Evolutionary conservation across 2,888 invertebrate genomes (phyloP).

Genomic region (Drosophila barbarae): DNA sequence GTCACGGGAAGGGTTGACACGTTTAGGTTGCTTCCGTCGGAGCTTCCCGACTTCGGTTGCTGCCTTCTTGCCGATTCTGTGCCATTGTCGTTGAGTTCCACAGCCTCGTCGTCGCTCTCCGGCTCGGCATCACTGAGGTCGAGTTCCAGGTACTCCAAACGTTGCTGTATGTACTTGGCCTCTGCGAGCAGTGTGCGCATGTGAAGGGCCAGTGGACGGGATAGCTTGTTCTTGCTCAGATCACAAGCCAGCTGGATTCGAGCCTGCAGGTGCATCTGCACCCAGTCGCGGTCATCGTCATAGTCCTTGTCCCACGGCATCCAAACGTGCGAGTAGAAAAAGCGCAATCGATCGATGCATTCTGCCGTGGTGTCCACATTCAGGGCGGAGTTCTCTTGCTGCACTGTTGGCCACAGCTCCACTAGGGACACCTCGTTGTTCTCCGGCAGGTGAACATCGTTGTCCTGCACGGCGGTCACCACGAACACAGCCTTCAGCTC

Average conservation of each 20-base stretch:
- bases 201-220: constrained; percentile 81
- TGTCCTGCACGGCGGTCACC: constrained; percentile 82
- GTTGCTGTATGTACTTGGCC: constrained; percentile 81
- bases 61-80: constrained; percentile 48
- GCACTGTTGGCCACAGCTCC: constrained; percentile 82
- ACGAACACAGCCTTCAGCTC: constrained; percentile 81
- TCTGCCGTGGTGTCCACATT: constrained; percentile 82
- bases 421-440: constrained; percentile 81
- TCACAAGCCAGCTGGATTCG: constrained; percentile 83
- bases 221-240: constrained; percentile 81
- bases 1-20: constrained; percentile 79
- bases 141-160: constrained; percentile 80
- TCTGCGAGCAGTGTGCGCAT: constrained; percentile 81
- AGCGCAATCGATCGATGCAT: constrained; percentile 82
- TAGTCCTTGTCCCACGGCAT: constrained; percentile 84
- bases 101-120: constrained; percentile 66
- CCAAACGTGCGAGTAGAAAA: constrained; percentile 83
- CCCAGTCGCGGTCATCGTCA: constrained; percentile 82
- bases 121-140: constrained; percentile 77
- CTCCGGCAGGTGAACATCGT: constrained; percentile 81
- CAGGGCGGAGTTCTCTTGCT: constrained; percentile 81
- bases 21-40: constrained; percentile 67
- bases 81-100: constrained; percentile 49
- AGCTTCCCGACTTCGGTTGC: constrained; percentile 39
- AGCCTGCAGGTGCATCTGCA: constrained; percentile 81